Conservation (phyloP, 2,797 vertebrate genomes). For the Hirundo rustica region DNA sequence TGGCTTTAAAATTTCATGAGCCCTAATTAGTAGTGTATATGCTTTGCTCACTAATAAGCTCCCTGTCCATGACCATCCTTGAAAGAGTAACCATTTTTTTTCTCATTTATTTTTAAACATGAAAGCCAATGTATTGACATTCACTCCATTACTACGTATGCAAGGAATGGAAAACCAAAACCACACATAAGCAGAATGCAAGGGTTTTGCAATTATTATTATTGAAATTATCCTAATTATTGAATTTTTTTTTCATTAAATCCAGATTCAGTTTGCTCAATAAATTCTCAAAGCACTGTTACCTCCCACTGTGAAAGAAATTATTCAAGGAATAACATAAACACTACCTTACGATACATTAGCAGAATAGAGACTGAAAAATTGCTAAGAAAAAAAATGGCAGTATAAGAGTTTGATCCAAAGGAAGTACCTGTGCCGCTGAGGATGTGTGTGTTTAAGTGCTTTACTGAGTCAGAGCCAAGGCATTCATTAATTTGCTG, state of each 20-base stretch:
- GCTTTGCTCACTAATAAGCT: background rate
- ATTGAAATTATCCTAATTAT: background rate
- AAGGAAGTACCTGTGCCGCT: background rate
- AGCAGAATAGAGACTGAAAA: background rate
- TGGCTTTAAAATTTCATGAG: slow-evolving; percentile 2
- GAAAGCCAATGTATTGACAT: background rate
- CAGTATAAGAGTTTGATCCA: background rate
- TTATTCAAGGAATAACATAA: background rate
- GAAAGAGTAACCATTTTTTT: background rate
- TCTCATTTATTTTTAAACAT: background rate
- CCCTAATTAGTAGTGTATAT: background rate
- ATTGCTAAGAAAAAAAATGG: background rate
- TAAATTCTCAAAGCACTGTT: background rate
- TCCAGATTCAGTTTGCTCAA: background rate
- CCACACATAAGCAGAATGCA: background rate
- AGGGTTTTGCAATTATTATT: background rate
- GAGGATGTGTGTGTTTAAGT: background rate
- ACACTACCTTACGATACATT: background rate
- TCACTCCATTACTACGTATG: background rate
- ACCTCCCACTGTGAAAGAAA: background rate
- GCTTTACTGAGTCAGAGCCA: slow-evolving; percentile 24
- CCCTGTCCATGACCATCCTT: background rate
- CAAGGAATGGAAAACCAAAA: background rate
- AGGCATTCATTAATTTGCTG: background rate
- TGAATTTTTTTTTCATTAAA: background rate